Conservation (phyloP, 64 coral and sea anemone species). For the Platygyra sinensis region DNA sequence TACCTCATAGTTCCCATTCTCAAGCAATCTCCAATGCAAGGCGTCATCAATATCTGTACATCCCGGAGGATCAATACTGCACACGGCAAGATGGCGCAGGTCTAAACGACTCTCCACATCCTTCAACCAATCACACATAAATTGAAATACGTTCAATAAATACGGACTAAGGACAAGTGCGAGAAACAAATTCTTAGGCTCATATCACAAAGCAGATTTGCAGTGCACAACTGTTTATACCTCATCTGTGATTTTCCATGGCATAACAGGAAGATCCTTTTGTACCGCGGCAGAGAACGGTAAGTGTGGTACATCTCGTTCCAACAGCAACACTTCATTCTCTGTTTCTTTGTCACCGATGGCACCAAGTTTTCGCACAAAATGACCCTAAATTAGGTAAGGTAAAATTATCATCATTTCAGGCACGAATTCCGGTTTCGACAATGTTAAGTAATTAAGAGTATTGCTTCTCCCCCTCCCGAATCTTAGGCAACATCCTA, state of each 20-base stretch:
- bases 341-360: constrained; percentile 95
- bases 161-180: too few relatives aligned
- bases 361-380: constrained; percentile 91
- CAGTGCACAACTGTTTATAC: constrained; percentile 46
- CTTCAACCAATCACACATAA: constrained; percentile 12
- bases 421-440: neutral
- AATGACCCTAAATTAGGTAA: constrained; percentile 87
- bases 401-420: neutral
- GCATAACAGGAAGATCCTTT: constrained; percentile 85
- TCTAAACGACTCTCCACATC: constrained; percentile 81
- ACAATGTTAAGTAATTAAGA: neutral
- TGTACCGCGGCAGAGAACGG: constrained; percentile 90
- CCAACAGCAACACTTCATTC: constrained; percentile 88
- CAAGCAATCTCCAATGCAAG: constrained; percentile 81
- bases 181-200: neutral
- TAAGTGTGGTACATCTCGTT: constrained; percentile 92
- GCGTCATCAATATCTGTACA: constrained; percentile 99
- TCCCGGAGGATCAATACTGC: constrained; percentile 96
- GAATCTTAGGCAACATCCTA: too few relatives aligned
- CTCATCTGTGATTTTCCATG: constrained; percentile 91
- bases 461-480: too few relatives aligned
- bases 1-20: constrained; percentile 89
- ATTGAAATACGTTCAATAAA: too few relatives aligned
- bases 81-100: constrained; percentile 83
- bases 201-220: neutral